Evolutionary conservation across 1,140 invertebrate genomes (phyloP).

Genomic region (Leptinotarsa texana): DNA sequence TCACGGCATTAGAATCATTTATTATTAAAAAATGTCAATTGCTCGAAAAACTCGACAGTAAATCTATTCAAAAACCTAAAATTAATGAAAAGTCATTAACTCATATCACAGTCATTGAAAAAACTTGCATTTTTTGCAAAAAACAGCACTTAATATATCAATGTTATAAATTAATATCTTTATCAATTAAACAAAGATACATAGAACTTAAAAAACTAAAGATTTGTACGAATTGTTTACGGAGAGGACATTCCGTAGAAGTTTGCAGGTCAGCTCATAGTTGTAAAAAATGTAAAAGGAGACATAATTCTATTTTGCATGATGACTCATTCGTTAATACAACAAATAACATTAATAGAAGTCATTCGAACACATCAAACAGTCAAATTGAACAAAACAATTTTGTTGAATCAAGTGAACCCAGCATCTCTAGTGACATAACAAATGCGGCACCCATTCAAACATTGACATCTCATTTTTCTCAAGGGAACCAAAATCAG

Average conservation of each 20-base stretch:
- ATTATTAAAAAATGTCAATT: constrained; percentile 31
- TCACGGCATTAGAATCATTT: constrained; percentile 25
- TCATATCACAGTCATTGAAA: background rate
- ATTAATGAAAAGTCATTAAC: background rate
- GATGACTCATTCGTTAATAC: constrained; percentile 2
- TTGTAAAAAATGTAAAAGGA: constrained; percentile 5
- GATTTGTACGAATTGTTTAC: constrained; percentile 27
- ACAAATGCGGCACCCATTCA: background rate
- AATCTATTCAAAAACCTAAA: constrained; percentile 8
- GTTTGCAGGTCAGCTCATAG: background rate
- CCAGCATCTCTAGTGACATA: background rate
- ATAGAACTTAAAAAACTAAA: constrained; percentile 15
- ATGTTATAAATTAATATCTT: constrained; percentile 22
- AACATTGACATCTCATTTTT: too few species aligned
- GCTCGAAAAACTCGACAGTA: constrained; percentile 20
- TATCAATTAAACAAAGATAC: constrained; percentile 6
- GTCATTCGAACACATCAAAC: constrained; percentile 18
- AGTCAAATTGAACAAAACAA: background rate
- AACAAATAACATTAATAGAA: constrained; percentile 23
- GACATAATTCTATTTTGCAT: background rate
- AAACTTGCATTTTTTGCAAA: constrained; percentile 28
- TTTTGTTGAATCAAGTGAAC: constrained; percentile 13
- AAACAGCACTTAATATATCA: constrained; percentile 20
- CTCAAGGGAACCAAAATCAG: background rate
- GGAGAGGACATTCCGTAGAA: background rate